Evolutionary conservation across 2,797 vertebrate species (phyloP).

Genomic region (Stomatorhinus walkeri): DNA sequence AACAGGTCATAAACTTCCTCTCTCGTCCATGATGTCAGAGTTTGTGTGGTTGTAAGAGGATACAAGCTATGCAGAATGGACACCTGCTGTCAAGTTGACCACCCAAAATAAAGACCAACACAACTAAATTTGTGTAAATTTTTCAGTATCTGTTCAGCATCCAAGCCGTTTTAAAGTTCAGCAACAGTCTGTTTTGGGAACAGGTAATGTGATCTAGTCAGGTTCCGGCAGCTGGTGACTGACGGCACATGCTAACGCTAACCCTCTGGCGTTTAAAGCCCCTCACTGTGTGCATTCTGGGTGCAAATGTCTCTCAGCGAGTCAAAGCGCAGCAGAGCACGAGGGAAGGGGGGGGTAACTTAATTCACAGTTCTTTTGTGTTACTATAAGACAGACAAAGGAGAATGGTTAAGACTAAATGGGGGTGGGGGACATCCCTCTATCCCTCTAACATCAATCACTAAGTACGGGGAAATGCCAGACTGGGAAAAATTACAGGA

Average conservation of each 20-base stretch:
- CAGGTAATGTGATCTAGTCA: not conserved
- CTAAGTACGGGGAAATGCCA: not conserved
- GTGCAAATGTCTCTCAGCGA: not conserved
- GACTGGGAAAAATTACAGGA: not conserved
- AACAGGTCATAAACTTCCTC: not conserved
- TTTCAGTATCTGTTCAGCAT: not conserved
- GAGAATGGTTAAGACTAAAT: not conserved
- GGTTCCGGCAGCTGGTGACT: not conserved
- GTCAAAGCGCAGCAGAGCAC: not conserved
- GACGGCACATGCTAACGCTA: not conserved
- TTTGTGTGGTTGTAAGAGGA: not conserved
- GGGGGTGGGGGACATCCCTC: not conserved
- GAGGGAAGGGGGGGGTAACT: not conserved
- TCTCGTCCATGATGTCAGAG: not conserved
- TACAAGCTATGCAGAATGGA: not conserved
- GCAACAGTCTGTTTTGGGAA: not conserved
- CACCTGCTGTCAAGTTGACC: not conserved
- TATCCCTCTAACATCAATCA: not conserved
- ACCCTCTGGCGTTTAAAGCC: not conserved
- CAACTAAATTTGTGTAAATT: not conserved
- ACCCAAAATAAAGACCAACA: constrained; percentile 17
- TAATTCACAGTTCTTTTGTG: not conserved
- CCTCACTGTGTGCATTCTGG: not conserved
- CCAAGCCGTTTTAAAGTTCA: not conserved
- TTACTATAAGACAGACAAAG: not conserved